Evolutionary conservation across 2,888 invertebrate genomes (phyloP), one percentile per base, ranked within the genome.

Genomic region (Hoplodrina ambigua): DNA sequence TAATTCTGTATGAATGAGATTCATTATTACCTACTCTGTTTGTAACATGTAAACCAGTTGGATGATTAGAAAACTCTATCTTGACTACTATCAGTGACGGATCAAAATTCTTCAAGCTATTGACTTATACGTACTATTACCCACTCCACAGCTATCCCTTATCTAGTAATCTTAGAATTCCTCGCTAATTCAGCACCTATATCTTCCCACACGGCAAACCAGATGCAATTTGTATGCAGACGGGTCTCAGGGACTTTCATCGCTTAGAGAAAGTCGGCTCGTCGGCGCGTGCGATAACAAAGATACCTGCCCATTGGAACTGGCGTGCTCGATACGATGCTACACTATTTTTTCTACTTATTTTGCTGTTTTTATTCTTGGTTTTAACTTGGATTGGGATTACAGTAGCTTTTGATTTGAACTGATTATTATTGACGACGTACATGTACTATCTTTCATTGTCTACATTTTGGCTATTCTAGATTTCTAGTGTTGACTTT

Each of bases 181-280:
- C 50, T 63, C 50, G 50, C 57, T 69, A 70, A 66, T 80, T 80
- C 65, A 68, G 55, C 58, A 74, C 72, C 61, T 81, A 72, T 57
- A 76, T 74, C 71, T 82, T 82, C 72, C 82, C 82, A 83, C 79
- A 84, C 85, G 84, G 85, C 75, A 84, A 85, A 86, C 85, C 71
- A 73, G 83, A 78, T 75, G 71, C 81, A 71, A 91, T 93, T 93
- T 91, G 90, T 93, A 93, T 94, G 91, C 93, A 91, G 90, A 89
- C 87, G 81, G 75, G 84, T 83, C 84, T 72, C 82, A 79, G 81
- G 83, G 91, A 94, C 94, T 95, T 95, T 94, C 95, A 92, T 94
- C 92, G 92, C 89, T 91, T 93, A 92, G 94, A 91, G 95, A 95
- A 95, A 95, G 94, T 94, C 87, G 85, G 76, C 80, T 89, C 91